These are phyloP conservation scores for Lochmaea crataegi DNA, from an alignment of 2,888 invertebrate species.

Conservation along the genomic window DNA sequence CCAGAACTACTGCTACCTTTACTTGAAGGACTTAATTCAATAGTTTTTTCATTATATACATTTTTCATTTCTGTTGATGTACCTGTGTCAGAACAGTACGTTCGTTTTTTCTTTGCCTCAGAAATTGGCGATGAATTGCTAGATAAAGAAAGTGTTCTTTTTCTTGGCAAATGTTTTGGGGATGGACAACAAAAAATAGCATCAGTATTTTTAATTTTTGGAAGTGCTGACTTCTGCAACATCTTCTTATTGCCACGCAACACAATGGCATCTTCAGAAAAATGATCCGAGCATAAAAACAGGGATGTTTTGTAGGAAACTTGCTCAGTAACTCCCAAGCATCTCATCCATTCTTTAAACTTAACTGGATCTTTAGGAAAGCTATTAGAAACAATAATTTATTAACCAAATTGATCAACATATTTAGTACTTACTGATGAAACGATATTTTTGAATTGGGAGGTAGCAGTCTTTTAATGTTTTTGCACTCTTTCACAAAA, in stretches of 20 bases:
- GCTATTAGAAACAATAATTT: not conserved
- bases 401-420: not conserved
- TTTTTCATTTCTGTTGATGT: not conserved
- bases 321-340: not conserved
- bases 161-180: not conserved
- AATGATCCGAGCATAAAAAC: not conserved
- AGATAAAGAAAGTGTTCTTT: not conserved
- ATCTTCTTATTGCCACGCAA: not conserved
- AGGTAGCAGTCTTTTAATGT: not conserved
- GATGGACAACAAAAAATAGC: not conserved
- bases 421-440: not conserved
- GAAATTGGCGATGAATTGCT: not conserved
- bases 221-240: not conserved
- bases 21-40: not conserved
- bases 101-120: not conserved
- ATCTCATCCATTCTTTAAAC: not conserved
- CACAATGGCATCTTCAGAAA: not conserved
- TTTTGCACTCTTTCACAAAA: not conserved
- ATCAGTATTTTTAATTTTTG: not conserved
- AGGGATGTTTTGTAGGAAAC: not conserved
- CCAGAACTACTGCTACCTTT: not conserved
- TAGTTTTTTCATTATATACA: not conserved
- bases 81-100: not conserved
- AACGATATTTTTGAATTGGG: slow-evolving; percentile 1
- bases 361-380: not conserved